Conservation (phyloP, 2,888 invertebrate genomes). For the Eurois occulta region DNA sequence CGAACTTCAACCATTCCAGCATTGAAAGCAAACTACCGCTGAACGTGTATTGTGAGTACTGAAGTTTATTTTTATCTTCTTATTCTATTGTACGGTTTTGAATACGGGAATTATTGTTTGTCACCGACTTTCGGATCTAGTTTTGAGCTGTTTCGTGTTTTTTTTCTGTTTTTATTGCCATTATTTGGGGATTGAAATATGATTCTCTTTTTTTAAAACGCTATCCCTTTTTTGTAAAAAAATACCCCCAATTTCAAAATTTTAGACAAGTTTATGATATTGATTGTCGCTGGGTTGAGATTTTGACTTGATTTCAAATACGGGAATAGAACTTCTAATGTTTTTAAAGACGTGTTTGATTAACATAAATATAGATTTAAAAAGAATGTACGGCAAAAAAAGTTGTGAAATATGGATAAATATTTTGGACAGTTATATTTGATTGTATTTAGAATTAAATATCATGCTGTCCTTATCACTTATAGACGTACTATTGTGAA, state of each 20-base stretch:
- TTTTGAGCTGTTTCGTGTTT: not conserved
- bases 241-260: not conserved
- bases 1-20: slow-evolving; percentile 93
- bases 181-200: not conserved
- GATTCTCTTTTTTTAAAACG: not conserved
- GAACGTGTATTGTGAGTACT: slow-evolving; percentile 96
- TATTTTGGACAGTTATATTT: not conserved
- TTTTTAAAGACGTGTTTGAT: not conserved
- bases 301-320: not conserved
- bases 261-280: not conserved
- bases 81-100: slow-evolving; percentile 23
- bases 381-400: not conserved
- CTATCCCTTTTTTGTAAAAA: fast-evolving
- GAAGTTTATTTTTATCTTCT: slow-evolving; percentile 26
- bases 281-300: not conserved
- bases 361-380: not conserved
- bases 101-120: slow-evolving; percentile 22
- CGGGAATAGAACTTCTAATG: not conserved
- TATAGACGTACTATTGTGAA: not conserved
- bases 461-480: not conserved
- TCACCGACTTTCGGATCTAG: not conserved
- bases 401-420: slow-evolving; percentile 8
- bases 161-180: not conserved
- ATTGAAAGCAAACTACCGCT: slow-evolving; percentile 95
- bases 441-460: no score